These are phyloP conservation scores for Pachypsylla venusta DNA, from an alignment of 1,140 invertebrate genomes.

Conservation along the genomic window DNA sequence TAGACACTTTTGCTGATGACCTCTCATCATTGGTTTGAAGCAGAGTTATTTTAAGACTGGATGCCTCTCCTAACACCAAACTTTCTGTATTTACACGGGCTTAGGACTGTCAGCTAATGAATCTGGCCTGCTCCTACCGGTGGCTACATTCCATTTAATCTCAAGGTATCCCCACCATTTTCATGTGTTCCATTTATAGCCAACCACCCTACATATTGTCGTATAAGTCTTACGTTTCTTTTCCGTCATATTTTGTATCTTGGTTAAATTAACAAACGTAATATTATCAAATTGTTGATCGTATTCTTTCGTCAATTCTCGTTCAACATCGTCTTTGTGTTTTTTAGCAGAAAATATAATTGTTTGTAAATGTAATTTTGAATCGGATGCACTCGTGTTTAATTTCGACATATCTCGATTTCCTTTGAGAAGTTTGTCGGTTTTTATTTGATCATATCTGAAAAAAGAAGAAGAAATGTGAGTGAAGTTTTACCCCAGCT, in stretches of 20 bases:
- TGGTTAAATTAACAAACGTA: neutral
- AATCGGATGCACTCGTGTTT: neutral
- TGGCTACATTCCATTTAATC: too few relatives aligned
- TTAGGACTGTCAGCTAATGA: too few relatives aligned
- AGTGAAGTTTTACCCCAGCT: too few relatives aligned
- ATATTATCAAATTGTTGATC: neutral
- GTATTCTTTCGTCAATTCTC: neutral
- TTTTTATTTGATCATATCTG: neutral
- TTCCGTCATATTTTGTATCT: neutral
- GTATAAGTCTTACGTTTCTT: constrained; percentile 6
- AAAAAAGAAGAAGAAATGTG: neutral
- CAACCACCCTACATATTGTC: too few relatives aligned
- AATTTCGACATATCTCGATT: neutral
- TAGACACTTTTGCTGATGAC: too few relatives aligned
- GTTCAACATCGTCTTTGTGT: neutral
- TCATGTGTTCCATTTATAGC: too few relatives aligned
- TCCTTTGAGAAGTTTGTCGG: neutral
- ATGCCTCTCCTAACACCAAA: too few relatives aligned
- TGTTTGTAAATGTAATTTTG: neutral
- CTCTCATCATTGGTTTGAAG: too few relatives aligned
- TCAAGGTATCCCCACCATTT: too few relatives aligned
- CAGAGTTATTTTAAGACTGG: too few relatives aligned
- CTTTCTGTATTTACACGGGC: too few relatives aligned
- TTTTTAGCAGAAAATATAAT: neutral
- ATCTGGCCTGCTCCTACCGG: too few relatives aligned